Base-by-base conservation (phyloP, 2,888 invertebrate species). In the Watsonalla binaria region DNA sequence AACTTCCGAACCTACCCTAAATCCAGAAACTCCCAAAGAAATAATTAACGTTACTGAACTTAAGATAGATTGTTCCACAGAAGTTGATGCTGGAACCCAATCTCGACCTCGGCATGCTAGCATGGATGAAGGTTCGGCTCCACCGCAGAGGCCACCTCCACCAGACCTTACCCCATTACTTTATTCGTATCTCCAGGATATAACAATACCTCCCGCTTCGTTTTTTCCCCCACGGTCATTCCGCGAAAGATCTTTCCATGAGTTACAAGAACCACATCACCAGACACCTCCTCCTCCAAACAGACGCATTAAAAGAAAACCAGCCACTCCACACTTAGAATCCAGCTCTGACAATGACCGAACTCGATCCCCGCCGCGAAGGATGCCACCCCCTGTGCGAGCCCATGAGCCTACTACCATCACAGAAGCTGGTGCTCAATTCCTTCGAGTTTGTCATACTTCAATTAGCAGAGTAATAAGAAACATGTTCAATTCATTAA, bases 391-490 rank as follows among this genome's bases (percentile, higher is more conserved):
- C 0, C 80, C 84, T 6, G 70, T 76, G 24, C 86, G 89, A 66
- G 69, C 86, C 0, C 92, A 92, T 9, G 94, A 95, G 66, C 94
- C 93, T 0, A 92, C 94, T 0, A 92, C 94, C 4, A 92, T 96
- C 59, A 85, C 92, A 0, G 94, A 95, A 69, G 92, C 95, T 34
- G 93, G 95, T 9, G 92, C 92, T 0, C 95, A 95, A 72, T 92
- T 96, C 61, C 74, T 94, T 6, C 89, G 94, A 35, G 95, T 95
- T 6, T 94, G 96, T 68, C 93, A 94, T 50, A 86, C 92, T 51
- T 93, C 94, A 15, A 90, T 94, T 55, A 92, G 92, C 51, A 92
- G 93, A 70, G 92, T 93, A 46, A 87, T 95, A 59, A 93, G 94
- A 76, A 94, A 94, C 74, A 92, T 96, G 70, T 93, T 95, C 50